These are phyloP conservation scores for Drosophila quadrilineata DNA, from an alignment of 1,140 invertebrate genomes.

Conservation along the genomic window DNA sequence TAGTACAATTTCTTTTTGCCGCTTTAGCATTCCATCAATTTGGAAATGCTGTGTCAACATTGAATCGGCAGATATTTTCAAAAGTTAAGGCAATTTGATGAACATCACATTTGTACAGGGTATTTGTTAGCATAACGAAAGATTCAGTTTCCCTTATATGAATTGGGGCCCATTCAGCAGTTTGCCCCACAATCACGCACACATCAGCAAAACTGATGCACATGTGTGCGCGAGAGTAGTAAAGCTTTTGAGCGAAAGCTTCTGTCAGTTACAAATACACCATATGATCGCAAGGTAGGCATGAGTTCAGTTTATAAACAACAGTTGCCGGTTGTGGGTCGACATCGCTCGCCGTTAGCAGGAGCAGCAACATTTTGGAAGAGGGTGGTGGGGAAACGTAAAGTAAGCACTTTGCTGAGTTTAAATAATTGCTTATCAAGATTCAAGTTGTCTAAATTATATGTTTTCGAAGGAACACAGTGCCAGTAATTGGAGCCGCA, in stretches of 20 bases:
- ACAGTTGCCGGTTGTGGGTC: constrained; percentile 43
- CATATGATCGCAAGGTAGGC: constrained; percentile 61
- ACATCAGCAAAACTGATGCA: too few relatives aligned
- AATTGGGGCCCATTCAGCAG: constrained; percentile 11
- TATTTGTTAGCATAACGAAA: neutral
- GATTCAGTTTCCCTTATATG: neutral
- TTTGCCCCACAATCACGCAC: constrained; percentile 6
- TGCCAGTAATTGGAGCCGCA: neutral
- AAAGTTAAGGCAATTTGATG: too few relatives aligned
- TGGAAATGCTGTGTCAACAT: too few relatives aligned
- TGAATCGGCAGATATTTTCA: too few relatives aligned
- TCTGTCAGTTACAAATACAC: neutral
- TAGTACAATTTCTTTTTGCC: too few relatives aligned
- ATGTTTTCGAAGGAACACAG: constrained; percentile 40
- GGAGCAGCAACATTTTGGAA: too few relatives aligned
- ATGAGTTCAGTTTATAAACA: constrained; percentile 70
- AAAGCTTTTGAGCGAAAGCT: constrained; percentile 51
- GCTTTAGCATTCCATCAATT: too few relatives aligned
- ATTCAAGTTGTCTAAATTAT: constrained; percentile 38
- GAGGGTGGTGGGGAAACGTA: neutral
- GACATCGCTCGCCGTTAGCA: too few relatives aligned
- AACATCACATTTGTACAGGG: neutral
- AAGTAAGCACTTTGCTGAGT: constrained; percentile 24
- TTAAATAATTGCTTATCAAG: constrained; percentile 63
- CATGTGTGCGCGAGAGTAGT: constrained; percentile 13